Base-by-base conservation (phyloP, 2,797 vertebrate genomes). In the Gephyroberyx darwinii region DNA sequence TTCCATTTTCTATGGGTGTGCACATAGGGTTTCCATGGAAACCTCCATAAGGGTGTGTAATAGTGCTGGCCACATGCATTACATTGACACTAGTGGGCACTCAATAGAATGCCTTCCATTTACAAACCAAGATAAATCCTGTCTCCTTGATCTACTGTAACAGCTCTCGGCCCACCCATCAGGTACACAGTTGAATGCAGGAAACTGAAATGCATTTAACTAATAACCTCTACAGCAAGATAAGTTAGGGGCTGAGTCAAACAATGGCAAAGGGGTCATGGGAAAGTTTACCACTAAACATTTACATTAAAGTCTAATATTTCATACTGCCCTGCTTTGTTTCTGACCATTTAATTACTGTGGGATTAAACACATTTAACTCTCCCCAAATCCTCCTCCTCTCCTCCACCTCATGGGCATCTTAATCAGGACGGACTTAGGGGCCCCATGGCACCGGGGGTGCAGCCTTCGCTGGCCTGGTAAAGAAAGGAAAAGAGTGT, bases 401-500 rank as follows among this genome's bases (percentile, higher is more conserved):
- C 13, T 62, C 61, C 53, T 10, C 0, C 47, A 82, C 55, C 78
- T 83, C 67, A 50, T 0, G 20, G 79, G 58, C 57, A 41, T 83
- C 77, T 82, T 86, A 86, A 88, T 87, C 76, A 69, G 61, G 71
- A 16, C n/a, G 55, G 70, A 74, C 74, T 84, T 85, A 82, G 69
- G 77, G 83, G 75, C 68, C 58, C 81, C 12, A 5, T 66, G 71
- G 69, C 81, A 78, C 78, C 66, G 30, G 68, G 78, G 75, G 62
- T 65, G 53, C 64, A 75, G 81, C 70, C 33, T 88, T 80, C 88
- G 82, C 88, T 77, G 81, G 58, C 47, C 78, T 71, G 63, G 72
- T 67, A 79, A 63, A 86, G 84, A 90, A 89, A 88, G 82, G 77
- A 90, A 90, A 87, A 85, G 82, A 88, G 86, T 82, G 88, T 90